These are phyloP conservation scores for Chamaedrilus cognettii DNA, from an alignment of 2,888 invertebrate species.

Conservation along the genomic window DNA sequence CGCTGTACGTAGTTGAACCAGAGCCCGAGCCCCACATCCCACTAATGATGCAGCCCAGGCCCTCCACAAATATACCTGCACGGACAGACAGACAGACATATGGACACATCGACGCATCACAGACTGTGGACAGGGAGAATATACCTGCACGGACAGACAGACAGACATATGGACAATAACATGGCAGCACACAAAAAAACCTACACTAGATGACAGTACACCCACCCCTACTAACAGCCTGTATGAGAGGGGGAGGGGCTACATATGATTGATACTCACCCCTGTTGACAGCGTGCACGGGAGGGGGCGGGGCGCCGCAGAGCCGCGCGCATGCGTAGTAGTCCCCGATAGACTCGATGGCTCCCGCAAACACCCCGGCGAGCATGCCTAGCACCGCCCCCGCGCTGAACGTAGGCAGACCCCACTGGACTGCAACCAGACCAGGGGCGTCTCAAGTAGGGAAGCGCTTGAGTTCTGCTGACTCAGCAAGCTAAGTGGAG, in stretches of 20 bases:
- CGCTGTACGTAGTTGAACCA: conserved; percentile 87
- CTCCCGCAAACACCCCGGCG: conserved; percentile 51
- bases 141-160: no score
- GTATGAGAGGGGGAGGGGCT: no score
- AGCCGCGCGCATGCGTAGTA: conserved; percentile 81
- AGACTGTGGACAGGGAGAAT: conserved; percentile 78
- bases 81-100: no score
- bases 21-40: conserved; percentile 86
- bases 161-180: no score
- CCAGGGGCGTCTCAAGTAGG: no score
- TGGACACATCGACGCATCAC: conserved; percentile 77
- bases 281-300: conserved; percentile 60
- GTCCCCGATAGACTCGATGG: conserved; percentile 70
- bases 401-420: conserved; percentile 49
- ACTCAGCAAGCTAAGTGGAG: no score
- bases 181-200: no score
- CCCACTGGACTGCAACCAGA: conserved; percentile 55
- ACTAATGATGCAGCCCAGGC: conserved; percentile 78
- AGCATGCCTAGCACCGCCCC: conserved; percentile 52
- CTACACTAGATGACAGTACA: no score
- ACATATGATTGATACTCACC: no score
- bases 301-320: conserved; percentile 76
- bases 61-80: conserved; percentile 68
- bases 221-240: no score
- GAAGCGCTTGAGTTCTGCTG: no score